Conservation (phyloP, 2,797 vertebrate species). For the Buceros bicornis region DNA sequence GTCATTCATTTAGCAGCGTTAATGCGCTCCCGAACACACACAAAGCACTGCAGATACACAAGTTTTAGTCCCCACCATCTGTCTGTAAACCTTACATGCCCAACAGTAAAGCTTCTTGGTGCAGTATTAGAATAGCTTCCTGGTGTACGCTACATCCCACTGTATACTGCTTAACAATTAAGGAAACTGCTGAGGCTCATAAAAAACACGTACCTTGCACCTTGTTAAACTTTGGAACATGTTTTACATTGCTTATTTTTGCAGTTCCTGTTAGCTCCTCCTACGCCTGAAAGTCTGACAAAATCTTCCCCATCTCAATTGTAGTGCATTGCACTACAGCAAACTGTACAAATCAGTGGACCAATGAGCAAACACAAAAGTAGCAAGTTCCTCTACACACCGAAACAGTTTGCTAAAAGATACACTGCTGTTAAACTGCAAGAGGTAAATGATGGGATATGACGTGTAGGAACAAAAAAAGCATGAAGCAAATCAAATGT, state of each 20-base stretch:
- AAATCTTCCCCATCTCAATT: constrained; percentile 29
- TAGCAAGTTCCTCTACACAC: neutral
- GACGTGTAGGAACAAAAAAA: neutral
- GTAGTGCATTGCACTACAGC: constrained; percentile 18
- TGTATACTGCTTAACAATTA: neutral
- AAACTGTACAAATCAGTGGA: neutral
- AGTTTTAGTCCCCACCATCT: neutral
- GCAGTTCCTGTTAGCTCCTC: constrained; percentile 17
- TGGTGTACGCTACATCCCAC: neutral
- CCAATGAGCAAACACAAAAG: neutral
- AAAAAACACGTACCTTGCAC: neutral
- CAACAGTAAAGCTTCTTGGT: neutral
- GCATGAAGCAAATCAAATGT: neutral
- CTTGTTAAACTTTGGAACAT: constrained; percentile 52
- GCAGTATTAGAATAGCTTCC: neutral
- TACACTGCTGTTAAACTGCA: neutral
- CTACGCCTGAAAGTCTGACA: constrained; percentile 15
- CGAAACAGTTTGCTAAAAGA: constrained; percentile 17
- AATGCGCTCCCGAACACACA: neutral
- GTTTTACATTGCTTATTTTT: constrained; percentile 56
- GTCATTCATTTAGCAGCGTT: neutral
- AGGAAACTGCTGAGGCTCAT: neutral
- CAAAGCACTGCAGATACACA: neutral
- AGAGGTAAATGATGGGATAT: neutral
- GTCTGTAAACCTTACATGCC: neutral